Evolutionary conservation across 1,140 invertebrate genomes (phyloP).

Genomic region (Eurosta solidaginis): DNA sequence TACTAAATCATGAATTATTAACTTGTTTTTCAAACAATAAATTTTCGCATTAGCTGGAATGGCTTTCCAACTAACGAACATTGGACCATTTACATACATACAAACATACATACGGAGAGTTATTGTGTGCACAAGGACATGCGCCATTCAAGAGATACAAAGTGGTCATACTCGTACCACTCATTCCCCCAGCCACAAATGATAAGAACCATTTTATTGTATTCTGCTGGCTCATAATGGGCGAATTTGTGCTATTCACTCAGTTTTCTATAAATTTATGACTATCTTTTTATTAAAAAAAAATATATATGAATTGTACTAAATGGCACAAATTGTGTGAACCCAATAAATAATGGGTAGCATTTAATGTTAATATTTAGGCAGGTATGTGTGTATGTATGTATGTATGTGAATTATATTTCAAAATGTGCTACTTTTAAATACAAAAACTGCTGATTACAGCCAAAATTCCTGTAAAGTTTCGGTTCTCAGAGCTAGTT

Average conservation of each 20-base stretch:
- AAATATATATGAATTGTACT: not conserved
- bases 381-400: no score
- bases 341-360: not conserved
- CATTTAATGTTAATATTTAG: no score
- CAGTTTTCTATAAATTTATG: slow-evolving; percentile 17
- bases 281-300: not conserved
- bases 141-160: not conserved
- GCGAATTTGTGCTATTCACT: slow-evolving; percentile 15
- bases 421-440: no score
- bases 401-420: no score
- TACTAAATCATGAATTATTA: slow-evolving; percentile 27
- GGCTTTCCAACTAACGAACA: slow-evolving; percentile 11
- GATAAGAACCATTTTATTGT: slow-evolving; percentile 24
- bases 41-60: slow-evolving; percentile 27
- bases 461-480: no score
- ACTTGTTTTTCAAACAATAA: slow-evolving; percentile 28
- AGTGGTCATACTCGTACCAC: not conserved
- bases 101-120: no score
- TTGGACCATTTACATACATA: slow-evolving; percentile 22
- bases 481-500: no score
- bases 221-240: slow-evolving; percentile 5
- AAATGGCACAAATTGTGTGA: not conserved
- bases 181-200: not conserved
- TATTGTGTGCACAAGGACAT: not conserved
- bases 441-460: no score